These are phyloP conservation scores for Drosophila ohnishii DNA, from an alignment of 1,140 invertebrate genomes.

Conservation along the genomic window DNA sequence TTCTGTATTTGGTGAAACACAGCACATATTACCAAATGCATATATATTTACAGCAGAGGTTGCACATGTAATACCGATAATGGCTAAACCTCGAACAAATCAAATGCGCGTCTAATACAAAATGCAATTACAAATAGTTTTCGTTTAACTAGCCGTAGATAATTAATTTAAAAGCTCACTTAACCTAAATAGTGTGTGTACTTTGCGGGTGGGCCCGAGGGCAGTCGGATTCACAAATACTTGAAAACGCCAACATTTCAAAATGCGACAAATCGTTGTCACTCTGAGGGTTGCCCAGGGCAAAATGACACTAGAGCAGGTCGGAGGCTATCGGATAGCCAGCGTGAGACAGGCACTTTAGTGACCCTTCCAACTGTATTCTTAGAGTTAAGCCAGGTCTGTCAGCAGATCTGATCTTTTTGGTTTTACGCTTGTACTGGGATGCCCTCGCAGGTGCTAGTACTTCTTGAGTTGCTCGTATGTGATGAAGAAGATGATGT, in stretches of 20 bases:
- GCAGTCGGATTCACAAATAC: slow-evolving; percentile 44
- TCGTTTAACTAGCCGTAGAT: slow-evolving; percentile 20
- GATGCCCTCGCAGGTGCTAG: slow-evolving; percentile 78
- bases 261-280: slow-evolving; percentile 38
- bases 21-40: slow-evolving; percentile 47
- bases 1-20: slow-evolving; percentile 14
- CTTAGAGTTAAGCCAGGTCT: slow-evolving; percentile 40
- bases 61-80: slow-evolving; percentile 31
- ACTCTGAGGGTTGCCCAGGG: slow-evolving; percentile 15
- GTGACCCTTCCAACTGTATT: slow-evolving; percentile 38
- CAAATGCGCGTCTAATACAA: slow-evolving; percentile 58
- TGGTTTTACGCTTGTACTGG: slow-evolving; percentile 72
- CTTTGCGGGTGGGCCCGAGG: slow-evolving; percentile 16
- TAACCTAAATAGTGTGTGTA: slow-evolving; percentile 51
- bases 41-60: slow-evolving; percentile 67
- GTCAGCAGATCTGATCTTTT: slow-evolving; percentile 48
- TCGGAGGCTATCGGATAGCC: slow-evolving; percentile 50
- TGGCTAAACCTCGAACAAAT: slow-evolving; percentile 22
- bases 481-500: slow-evolving; percentile 98
- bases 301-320: slow-evolving; percentile 32
- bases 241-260: slow-evolving; percentile 50
- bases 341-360: slow-evolving; percentile 52
- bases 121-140: slow-evolving; percentile 39
- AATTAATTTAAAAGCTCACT: slow-evolving; percentile 35
- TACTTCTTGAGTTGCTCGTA: slow-evolving; percentile 94